Percentiles rank a stretch among this genome's conserved stretches.
phyloP scores from a whole-genome alignment of 2,113 vertebrate species.

The Tursiops truncatus region DNA sequence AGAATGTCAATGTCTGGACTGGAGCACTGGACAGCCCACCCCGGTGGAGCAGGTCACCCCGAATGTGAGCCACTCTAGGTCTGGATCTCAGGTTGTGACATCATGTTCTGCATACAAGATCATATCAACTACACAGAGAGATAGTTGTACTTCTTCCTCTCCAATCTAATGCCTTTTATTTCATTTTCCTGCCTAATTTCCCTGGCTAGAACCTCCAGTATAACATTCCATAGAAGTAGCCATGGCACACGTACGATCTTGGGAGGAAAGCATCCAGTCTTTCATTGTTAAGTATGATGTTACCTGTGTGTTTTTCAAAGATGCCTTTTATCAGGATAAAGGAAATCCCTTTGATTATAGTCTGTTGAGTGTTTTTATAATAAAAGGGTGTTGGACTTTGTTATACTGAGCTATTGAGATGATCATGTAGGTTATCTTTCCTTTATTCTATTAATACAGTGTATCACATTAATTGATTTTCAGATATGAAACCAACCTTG shows the following conservation, averaged over 20 bases:
- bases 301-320: neutral
- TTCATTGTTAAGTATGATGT: neutral
- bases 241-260: neutral
- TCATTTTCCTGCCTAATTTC: neutral
- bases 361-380: neutral
- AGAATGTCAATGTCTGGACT: rapidly evolving
- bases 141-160: neutral
- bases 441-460: neutral
- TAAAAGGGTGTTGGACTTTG: neutral
- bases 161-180: neutral
- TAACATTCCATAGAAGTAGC: neutral
- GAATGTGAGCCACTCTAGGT: neutral
- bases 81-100: neutral
- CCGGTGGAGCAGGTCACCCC: rapidly evolving
- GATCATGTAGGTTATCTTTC: neutral
- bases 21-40: neutral
- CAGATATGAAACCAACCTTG: neutral
- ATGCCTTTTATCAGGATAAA: neutral
- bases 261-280: neutral
- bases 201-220: neutral
- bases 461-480: neutral
- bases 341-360: neutral
- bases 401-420: neutral
- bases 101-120: neutral
- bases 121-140: neutral